These are phyloP conservation scores for Phrynocephalus vlangalii DNA, from an alignment of 2,797 vertebrate species.

Conservation along the genomic window DNA sequence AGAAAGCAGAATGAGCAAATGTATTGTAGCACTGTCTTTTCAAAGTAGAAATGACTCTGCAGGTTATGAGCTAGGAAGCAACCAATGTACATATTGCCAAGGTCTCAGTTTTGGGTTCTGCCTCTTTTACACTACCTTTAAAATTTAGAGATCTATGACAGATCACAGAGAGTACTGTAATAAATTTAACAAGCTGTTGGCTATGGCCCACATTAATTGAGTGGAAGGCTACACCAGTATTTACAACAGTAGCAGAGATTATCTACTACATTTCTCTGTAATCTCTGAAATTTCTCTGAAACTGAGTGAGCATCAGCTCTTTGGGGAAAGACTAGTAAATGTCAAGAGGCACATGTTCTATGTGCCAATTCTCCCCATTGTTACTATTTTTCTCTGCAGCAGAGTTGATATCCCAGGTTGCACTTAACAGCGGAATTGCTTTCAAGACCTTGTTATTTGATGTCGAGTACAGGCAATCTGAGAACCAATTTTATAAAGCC, in stretches of 20 bases:
- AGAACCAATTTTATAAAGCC: not conserved
- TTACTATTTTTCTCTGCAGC: not conserved
- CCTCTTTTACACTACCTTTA: not conserved
- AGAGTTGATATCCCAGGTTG: not conserved
- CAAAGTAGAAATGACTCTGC: constrained; percentile 34
- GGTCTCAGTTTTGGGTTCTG: not conserved
- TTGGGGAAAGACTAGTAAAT: not conserved
- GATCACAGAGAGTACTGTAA: not conserved
- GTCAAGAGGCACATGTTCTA: not conserved
- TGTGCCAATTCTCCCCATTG: not conserved
- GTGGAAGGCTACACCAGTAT: not conserved
- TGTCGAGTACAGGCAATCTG: not conserved
- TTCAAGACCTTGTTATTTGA: not conserved
- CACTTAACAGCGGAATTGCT: not conserved
- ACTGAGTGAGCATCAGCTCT: not conserved
- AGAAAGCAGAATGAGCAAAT: constrained; percentile 52
- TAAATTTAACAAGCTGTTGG: not conserved
- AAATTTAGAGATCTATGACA: not conserved
- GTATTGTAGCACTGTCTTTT: constrained; percentile 24
- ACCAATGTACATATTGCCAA: not conserved
- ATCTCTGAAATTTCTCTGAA: not conserved
- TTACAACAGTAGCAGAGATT: not conserved
- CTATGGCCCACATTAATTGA: not conserved
- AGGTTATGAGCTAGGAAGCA: constrained; percentile 43
- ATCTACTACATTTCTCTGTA: not conserved